Conservation (phyloP, 2,888 invertebrate species). For the Bruchidius siliquastri region DNA sequence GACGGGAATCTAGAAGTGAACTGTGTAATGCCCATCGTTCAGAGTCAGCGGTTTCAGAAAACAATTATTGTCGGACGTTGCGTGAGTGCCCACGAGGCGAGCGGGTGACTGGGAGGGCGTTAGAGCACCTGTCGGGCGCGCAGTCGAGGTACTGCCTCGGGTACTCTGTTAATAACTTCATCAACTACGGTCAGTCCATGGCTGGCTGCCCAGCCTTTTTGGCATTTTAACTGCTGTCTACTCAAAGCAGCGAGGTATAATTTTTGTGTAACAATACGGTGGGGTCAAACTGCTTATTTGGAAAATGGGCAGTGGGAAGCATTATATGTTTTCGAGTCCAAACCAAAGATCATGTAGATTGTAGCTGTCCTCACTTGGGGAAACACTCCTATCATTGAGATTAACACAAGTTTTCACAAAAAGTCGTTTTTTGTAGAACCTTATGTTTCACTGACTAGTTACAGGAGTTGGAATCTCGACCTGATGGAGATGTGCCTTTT, state of each 20-base stretch:
- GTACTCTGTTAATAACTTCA: background rate
- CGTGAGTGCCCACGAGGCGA: background rate
- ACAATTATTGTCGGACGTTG: background rate
- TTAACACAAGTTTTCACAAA: too few relatives aligned
- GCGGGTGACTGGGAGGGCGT: background rate
- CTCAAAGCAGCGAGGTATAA: background rate
- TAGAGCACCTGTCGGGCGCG: background rate
- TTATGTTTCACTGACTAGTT: too few relatives aligned
- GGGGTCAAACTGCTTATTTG: background rate
- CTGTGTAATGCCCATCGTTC: too few relatives aligned
- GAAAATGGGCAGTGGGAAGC: background rate
- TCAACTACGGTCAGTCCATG: background rate
- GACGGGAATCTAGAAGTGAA: too few relatives aligned
- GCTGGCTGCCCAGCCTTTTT: background rate
- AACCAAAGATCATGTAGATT: too few relatives aligned
- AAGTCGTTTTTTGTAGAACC: too few relatives aligned
- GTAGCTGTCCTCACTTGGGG: too few relatives aligned
- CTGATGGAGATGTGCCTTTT: too few relatives aligned
- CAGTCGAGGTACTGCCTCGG: background rate
- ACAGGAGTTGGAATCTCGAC: too few relatives aligned
- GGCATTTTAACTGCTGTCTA: background rate
- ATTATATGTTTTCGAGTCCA: too few relatives aligned
- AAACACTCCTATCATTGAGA: too few relatives aligned
- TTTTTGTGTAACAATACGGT: background rate
- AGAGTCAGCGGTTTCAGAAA: too few relatives aligned